Percentiles rank a stretch among this genome's conserved stretches.
Evolutionary conservation across 2,888 invertebrate genomes (phyloP).

Genomic region (Sclerodermus sp.): DNA sequence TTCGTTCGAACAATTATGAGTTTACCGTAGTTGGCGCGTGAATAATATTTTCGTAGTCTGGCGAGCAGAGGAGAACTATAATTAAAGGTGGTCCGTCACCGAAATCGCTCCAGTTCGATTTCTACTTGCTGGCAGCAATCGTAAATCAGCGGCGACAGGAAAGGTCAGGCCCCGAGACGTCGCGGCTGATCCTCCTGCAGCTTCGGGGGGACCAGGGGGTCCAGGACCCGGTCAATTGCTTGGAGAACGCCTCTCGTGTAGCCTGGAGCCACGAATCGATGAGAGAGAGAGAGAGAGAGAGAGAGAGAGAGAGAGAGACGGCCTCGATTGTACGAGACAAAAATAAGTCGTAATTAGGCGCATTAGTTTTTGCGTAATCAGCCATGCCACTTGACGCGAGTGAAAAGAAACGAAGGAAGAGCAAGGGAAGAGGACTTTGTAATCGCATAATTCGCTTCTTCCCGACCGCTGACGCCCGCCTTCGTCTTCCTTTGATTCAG

Average conservation of each 20-base stretch:
- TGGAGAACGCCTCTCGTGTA: neutral
- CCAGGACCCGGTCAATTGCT: conserved; percentile 4
- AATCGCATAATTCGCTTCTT: conserved; percentile 4
- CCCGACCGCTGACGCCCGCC: neutral
- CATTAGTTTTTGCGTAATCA: conserved; percentile 28
- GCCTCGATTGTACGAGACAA: conserved; percentile 11
- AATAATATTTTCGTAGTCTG: too few species aligned
- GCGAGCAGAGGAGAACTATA: conserved; percentile 10
- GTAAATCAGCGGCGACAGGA: conserved; percentile 35
- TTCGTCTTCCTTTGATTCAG: conserved; percentile 2
- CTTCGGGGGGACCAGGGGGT: neutral
- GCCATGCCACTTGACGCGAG: conserved; percentile 2
- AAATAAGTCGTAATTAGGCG: conserved; percentile 26
- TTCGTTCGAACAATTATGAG: too few species aligned
- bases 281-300: too few species aligned
- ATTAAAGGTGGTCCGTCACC: conserved; percentile 31
- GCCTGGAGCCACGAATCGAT: conserved; percentile 12
- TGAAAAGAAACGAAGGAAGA: too few species aligned
- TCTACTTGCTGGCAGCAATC: conserved; percentile 27
- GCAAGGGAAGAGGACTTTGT: conserved; percentile 6
- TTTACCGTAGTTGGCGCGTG: too few species aligned
- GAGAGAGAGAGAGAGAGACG: too few species aligned
- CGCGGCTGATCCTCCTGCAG: conserved; percentile 11
- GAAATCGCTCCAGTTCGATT: conserved; percentile 34
- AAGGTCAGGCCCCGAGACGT: conserved; percentile 23